These are phyloP conservation scores for Saimiri boliviensis DNA, from an alignment of 2,113 vertebrate genomes.

Conservation along the genomic window DNA sequence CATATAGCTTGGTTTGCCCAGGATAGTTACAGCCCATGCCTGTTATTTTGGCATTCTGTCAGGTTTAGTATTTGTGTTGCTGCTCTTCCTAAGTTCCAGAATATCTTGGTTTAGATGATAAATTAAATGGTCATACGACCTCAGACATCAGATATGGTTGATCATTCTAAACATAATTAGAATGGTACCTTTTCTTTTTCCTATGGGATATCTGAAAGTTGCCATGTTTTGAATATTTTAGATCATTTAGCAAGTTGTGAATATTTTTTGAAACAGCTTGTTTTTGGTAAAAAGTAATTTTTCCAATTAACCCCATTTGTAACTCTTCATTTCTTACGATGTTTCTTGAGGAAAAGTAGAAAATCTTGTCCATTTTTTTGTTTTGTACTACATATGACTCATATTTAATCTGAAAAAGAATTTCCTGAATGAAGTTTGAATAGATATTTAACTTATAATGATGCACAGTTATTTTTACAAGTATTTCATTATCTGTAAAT, in stretches of 20 bases:
- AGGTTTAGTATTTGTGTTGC: background rate
- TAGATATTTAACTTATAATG: constrained; percentile 17
- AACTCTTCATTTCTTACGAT: constrained; percentile 22
- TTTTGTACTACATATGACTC: background rate
- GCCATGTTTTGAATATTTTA: background rate
- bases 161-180: background rate
- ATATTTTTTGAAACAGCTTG: background rate
- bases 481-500: background rate
- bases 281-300: constrained; percentile 30
- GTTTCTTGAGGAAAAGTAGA: constrained; percentile 28
- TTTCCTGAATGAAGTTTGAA: background rate
- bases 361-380: background rate
- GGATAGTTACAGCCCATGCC: too few relatives aligned
- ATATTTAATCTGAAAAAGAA: background rate
- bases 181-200: background rate
- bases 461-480: constrained; percentile 18
- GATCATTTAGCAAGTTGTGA: background rate
- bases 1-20: background rate
- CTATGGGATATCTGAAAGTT: background rate
- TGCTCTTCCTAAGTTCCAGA: background rate
- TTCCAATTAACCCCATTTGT: background rate
- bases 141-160: background rate
- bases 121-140: background rate
- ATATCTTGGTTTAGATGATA: background rate
- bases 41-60: background rate